phyloP scores from a whole-genome alignment of 2,888 invertebrate genomes.

The Limulus polyphemus region DNA sequence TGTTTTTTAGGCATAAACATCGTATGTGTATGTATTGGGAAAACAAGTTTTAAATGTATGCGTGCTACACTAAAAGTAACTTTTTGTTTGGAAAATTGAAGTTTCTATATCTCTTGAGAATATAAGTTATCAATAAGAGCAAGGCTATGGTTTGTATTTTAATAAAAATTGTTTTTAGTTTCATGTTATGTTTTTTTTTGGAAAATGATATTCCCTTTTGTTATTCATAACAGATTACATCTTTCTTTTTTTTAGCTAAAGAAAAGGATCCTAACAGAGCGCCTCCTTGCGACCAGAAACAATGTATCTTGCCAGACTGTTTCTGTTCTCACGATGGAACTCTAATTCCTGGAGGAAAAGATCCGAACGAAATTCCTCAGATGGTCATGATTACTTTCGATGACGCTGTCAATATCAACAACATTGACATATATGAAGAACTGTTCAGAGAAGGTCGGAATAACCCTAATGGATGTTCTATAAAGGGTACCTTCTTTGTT shows the following conservation, averaged over 20 bases:
- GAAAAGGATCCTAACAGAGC: constrained; percentile 34
- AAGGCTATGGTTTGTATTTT: too few species aligned
- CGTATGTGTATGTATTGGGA: too few species aligned
- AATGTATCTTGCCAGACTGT: constrained; percentile 34
- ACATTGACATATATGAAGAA: constrained; percentile 35
- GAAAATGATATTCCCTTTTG: too few species aligned
- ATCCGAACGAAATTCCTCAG: constrained; percentile 32
- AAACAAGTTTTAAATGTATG: too few species aligned
- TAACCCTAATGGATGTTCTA: constrained; percentile 35
- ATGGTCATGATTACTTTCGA: constrained; percentile 36
- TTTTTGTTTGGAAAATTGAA: too few species aligned
- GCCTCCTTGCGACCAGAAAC: constrained; percentile 31
- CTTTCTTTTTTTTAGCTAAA: constrained; percentile 24
- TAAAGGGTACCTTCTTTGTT: constrained; percentile 34
- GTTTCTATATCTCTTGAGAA: too few species aligned
- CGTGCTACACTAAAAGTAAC: too few species aligned
- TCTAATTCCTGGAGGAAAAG: constrained; percentile 32
- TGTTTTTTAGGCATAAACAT: too few species aligned
- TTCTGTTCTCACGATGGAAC: constrained; percentile 36
- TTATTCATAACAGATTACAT: too few species aligned
- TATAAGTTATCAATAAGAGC: too few species aligned
- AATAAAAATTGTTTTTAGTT: too few species aligned
- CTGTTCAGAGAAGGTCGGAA: constrained; percentile 31
- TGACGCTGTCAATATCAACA: constrained; percentile 35
- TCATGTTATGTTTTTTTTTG: too few species aligned